Conservation (phyloP, 2,888 invertebrate genomes). For the Hemithea aestivaria region DNA sequence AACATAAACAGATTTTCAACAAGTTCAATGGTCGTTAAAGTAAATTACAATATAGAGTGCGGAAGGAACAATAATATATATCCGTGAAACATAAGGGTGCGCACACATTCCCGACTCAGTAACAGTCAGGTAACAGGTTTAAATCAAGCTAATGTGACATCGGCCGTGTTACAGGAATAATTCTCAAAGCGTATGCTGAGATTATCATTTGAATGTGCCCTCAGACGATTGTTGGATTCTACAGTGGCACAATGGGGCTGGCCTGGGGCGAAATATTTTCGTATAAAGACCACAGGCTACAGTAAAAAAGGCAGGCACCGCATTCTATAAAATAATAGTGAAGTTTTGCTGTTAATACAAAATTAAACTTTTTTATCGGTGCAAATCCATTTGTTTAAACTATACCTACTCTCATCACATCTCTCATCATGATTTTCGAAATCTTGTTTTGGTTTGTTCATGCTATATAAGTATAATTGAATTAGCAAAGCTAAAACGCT, state of each 20-base stretch:
- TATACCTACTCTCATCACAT: too few species aligned
- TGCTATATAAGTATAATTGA: too few species aligned
- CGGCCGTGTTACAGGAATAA: conserved; percentile 46
- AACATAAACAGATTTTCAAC: conserved; percentile 5
- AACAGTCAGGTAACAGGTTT: conserved; percentile 62
- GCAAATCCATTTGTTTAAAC: too few species aligned
- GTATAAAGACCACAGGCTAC: too few species aligned
- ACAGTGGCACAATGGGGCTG: conserved; percentile 65
- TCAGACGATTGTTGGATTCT: conserved; percentile 71
- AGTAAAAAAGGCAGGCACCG: too few species aligned
- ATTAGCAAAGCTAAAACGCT: too few species aligned
- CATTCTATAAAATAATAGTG: too few species aligned
- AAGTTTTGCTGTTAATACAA: too few species aligned
- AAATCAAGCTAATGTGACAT: conserved; percentile 74
- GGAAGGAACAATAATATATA: conserved; percentile 26
- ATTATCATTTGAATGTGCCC: conserved; percentile 77
- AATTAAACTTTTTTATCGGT: too few species aligned
- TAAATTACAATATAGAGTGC: conserved; percentile 24
- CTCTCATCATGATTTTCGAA: too few species aligned
- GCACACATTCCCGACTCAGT: conserved; percentile 29
- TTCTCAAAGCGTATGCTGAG: conserved; percentile 69
- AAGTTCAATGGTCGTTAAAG: conserved; percentile 22
- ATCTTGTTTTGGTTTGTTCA: too few species aligned
- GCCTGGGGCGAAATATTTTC: conserved; percentile 60
- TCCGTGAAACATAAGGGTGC: conserved; percentile 31